A percentile compares a stretch with the other conserved stretches of the same genome.
Conservation (phyloP, 53 echinoderm and acorn worm genomes). For the Echinometra lucunter region DNA sequence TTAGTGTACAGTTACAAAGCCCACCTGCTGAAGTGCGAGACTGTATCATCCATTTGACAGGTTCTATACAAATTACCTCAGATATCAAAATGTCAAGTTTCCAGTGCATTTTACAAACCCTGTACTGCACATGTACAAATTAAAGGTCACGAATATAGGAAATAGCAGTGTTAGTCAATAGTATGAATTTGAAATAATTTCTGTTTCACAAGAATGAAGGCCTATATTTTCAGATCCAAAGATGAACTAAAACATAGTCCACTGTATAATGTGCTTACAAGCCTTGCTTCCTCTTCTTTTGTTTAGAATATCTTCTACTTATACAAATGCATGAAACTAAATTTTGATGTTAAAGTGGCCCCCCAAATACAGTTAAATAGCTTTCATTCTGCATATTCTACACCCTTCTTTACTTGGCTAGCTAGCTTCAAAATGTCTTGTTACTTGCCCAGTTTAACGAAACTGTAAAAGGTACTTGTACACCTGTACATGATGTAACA, state of each 20-base stretch:
- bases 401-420: no score
- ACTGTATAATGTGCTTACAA: no score
- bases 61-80: background rate
- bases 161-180: background rate
- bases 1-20: background rate
- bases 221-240: no score
- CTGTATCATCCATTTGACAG: background rate
- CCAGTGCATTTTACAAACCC: background rate
- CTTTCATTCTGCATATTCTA: no score
- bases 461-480: background rate
- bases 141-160: background rate
- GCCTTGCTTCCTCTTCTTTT: no score
- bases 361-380: no score
- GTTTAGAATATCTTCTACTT: no score
- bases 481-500: background rate
- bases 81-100: background rate
- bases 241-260: no score
- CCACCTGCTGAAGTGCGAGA: background rate
- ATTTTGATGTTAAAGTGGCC: no score
- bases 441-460: no score
- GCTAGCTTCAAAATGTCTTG: no score
- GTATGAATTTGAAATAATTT: background rate
- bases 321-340: no score
- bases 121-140: background rate
- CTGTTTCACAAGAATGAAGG: background rate